phyloP scores from a whole-genome alignment of 30 jellyfish, hydroid and myxozoan genomes.

The Hydra vulgaris region DNA sequence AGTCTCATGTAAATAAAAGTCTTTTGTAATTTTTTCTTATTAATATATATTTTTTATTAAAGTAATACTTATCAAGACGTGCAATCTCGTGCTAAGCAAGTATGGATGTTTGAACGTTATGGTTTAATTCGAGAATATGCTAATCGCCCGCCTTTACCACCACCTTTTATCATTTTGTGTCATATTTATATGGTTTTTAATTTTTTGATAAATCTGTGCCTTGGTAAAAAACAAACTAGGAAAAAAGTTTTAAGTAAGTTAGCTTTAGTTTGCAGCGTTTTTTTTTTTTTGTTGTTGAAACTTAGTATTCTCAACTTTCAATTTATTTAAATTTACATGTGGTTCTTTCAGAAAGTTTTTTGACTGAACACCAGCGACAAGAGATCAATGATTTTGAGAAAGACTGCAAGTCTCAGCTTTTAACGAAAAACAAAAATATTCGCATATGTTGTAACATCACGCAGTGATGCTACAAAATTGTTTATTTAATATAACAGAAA shows the following conservation, averaged over 20 bases:
- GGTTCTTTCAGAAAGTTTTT: background rate
- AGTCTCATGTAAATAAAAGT: background rate
- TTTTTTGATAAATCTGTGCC: background rate
- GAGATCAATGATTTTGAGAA: background rate
- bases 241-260: background rate
- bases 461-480: no score
- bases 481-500: no score
- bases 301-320: background rate
- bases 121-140: conserved; percentile 26
- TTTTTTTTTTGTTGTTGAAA: no score
- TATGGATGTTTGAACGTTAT: conserved; percentile 34
- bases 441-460: no score
- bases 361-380: background rate
- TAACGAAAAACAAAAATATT: no score
- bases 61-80: conserved; percentile 24
- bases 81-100: conserved; percentile 20
- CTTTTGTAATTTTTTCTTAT: background rate
- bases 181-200: conserved; percentile 10
- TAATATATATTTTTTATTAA: no score
- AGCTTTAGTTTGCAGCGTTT: background rate
- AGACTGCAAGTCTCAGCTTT: background rate
- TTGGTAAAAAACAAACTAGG: background rate
- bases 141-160: conserved; percentile 22
- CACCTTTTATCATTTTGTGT: conserved; percentile 12
- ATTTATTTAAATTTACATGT: no score